These are phyloP conservation scores for Spongilla lacustris DNA, from an alignment of 37 sponge, comb jelly and placozoan genomes.

Conservation along the genomic window DNA sequence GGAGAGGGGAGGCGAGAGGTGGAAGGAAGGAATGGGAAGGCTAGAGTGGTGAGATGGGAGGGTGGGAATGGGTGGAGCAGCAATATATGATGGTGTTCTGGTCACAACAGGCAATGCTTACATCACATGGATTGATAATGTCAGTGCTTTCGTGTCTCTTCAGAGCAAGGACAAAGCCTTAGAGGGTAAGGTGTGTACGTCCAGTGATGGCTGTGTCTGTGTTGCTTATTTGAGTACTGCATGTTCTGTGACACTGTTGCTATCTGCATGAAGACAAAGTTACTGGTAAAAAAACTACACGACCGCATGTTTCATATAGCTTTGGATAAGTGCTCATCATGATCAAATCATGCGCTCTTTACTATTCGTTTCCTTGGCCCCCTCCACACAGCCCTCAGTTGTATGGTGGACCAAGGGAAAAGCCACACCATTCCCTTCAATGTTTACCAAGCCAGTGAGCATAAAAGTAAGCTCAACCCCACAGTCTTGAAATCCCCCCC, in stretches of 20 bases:
- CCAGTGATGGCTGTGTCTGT: too few relatives aligned
- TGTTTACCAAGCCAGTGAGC: background rate
- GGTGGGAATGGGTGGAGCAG: too few relatives aligned
- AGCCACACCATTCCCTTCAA: background rate
- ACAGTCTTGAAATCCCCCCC: too few relatives aligned
- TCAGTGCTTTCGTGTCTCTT: background rate
- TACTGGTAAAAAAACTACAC: too few relatives aligned
- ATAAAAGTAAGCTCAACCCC: too few relatives aligned
- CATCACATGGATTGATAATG: background rate
- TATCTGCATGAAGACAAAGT: background rate
- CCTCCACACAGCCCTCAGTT: background rate
- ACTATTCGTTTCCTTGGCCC: too few relatives aligned
- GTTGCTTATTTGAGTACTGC: too few relatives aligned
- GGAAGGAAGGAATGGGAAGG: background rate
- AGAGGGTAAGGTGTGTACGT: background rate
- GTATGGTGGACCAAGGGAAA: background rate
- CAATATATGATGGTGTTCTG: background rate
- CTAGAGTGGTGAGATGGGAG: too few relatives aligned
- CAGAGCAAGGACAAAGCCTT: background rate
- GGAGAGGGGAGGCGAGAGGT: background rate
- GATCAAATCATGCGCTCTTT: too few relatives aligned
- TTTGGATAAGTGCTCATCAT: too few relatives aligned
- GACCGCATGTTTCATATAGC: too few relatives aligned
- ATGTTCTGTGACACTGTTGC: background rate
- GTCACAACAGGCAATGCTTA: background rate